A percentile compares a stretch with the other conserved stretches of the same genome.
Conservation (phyloP, 2,113 vertebrate species). For the Dolichotis patagonum region DNA sequence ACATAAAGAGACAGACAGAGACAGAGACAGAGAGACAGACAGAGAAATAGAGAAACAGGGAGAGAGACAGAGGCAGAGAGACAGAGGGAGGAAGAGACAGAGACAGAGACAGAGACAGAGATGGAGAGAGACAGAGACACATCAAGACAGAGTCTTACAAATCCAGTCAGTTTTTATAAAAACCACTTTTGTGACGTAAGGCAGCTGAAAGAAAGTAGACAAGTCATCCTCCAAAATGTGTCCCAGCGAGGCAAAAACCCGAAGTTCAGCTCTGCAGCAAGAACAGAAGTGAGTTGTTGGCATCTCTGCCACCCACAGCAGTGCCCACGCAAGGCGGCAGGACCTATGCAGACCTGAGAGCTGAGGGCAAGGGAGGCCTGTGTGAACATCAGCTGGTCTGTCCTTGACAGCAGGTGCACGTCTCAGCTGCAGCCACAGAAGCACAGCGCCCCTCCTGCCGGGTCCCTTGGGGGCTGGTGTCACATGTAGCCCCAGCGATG, state of each 20-base stretch:
- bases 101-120: no score
- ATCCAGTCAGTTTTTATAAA: not conserved
- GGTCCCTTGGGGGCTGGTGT: not conserved
- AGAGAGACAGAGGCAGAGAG: no score
- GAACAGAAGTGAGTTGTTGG: not conserved
- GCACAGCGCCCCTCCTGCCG: not conserved
- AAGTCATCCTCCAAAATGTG: not conserved
- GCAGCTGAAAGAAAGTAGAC: not conserved
- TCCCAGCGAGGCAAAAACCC: not conserved
- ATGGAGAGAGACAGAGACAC: no score
- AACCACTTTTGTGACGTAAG: constrained; percentile 22
- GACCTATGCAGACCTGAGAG: not conserved
- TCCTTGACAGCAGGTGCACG: not conserved
- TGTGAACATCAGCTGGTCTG: not conserved
- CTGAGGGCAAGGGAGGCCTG: not conserved
- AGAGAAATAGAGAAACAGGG: no score
- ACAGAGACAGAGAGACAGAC: no score
- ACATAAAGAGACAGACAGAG: not conserved
- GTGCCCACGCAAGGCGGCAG: not conserved
- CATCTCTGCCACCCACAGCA: not conserved
- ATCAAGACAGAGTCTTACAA: not conserved
- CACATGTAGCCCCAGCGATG: not conserved
- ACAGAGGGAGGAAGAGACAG: no score
- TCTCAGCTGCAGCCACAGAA: not conserved
- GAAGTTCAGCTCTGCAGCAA: not conserved